Percentiles rank a stretch among this genome's conserved stretches.
These are phyloP conservation scores for Philantomba maxwellii DNA, from an alignment of 2,113 vertebrate genomes.

Conservation along the genomic window DNA sequence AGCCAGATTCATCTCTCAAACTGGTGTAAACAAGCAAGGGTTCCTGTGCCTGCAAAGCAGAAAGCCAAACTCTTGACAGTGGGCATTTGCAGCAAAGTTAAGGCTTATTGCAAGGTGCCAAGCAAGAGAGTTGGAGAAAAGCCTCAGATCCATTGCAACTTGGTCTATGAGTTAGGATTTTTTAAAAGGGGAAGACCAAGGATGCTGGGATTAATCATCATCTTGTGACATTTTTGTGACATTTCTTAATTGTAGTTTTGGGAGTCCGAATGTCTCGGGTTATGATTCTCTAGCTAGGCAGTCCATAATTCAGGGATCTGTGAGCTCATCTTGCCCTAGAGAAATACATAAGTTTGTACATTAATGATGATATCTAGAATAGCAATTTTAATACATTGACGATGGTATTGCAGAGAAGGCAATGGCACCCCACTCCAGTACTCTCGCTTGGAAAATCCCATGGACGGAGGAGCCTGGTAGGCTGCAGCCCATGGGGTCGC, in stretches of 20 bases:
- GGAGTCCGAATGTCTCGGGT: background rate
- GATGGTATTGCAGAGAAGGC: fast-evolving
- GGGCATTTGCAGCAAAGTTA: background rate
- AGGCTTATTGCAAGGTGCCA: background rate
- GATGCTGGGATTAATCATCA: background rate
- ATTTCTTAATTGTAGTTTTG: background rate
- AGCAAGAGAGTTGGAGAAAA: background rate
- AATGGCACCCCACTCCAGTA: too few species aligned
- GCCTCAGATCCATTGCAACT: background rate
- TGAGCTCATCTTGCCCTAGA: background rate
- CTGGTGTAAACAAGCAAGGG: background rate
- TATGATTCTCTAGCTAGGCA: background rate
- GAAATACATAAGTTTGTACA: background rate
- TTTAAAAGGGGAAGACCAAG: background rate
- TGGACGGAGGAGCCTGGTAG: too few species aligned
- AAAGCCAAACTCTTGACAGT: background rate
- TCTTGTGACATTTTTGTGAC: background rate
- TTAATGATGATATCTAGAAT: background rate
- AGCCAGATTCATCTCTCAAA: background rate
- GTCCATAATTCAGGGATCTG: background rate
- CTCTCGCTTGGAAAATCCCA: too few species aligned
- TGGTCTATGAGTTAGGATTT: background rate
- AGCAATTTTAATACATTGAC: background rate
- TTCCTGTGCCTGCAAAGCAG: background rate
- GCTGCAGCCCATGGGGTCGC: too few species aligned